These are phyloP conservation scores for Trachurus trachurus DNA, from an alignment of 2,797 vertebrate genomes.

Conservation along the genomic window DNA sequence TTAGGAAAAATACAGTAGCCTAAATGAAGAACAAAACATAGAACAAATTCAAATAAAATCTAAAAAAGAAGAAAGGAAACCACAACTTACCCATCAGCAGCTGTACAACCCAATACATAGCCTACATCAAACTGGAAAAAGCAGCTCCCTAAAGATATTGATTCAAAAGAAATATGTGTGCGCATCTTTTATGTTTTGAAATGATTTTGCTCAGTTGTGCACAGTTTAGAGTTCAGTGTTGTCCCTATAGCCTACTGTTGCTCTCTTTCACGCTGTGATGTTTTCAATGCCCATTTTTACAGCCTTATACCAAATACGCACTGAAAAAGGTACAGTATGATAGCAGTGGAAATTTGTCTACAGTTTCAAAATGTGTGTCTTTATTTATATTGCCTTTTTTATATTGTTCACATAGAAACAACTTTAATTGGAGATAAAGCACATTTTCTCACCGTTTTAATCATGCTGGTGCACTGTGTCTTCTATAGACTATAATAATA, in stretches of 20 bases:
- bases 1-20: not conserved
- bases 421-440: not conserved
- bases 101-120: not conserved
- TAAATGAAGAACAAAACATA: not conserved
- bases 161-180: not conserved
- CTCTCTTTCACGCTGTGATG: not conserved
- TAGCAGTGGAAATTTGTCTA: not conserved
- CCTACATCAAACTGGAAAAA: not conserved
- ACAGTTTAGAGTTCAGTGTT: not conserved
- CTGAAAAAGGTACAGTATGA: not conserved
- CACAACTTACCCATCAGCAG: not conserved
- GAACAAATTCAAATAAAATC: not conserved
- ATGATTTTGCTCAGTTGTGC: not conserved
- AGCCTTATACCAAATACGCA: not conserved
- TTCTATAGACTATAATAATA: not conserved
- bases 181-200: not conserved
- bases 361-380: not conserved
- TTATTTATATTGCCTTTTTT: not conserved
- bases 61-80: not conserved
- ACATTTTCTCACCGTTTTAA: not conserved
- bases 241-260: not conserved
- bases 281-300: not conserved
- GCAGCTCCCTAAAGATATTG: not conserved
- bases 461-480: not conserved
- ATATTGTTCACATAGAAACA: not conserved